Percentiles rank a stretch among this genome's conserved stretches.
Conservation (phyloP, 2,113 vertebrate species). For the Phainopepla nitens region DNA sequence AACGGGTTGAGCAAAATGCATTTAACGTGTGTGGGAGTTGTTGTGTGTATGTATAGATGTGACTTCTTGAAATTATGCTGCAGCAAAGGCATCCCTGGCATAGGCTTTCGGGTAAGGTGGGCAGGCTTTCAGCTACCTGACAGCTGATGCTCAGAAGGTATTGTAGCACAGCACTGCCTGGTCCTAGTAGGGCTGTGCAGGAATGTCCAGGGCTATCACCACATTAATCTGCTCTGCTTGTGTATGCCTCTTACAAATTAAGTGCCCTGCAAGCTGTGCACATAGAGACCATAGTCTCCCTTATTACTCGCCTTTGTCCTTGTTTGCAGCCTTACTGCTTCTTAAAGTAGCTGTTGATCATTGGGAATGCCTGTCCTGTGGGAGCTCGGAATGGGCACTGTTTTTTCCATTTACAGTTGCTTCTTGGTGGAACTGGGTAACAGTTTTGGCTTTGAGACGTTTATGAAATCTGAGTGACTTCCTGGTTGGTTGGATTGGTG, state of each 20-base stretch:
- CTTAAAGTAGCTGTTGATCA: not conserved
- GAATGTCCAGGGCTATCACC: not conserved
- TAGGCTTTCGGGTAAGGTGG: not conserved
- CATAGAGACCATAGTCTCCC: not conserved
- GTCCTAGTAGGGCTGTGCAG: not conserved
- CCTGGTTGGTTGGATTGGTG: not conserved
- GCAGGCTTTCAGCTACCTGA: not conserved
- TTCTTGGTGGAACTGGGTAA: not conserved
- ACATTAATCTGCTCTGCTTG: not conserved
- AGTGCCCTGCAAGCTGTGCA: not conserved
- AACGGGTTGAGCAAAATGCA: not conserved
- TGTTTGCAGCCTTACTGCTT: not conserved
- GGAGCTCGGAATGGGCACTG: not conserved
- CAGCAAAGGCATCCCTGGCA: not conserved
- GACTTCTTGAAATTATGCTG: not conserved
- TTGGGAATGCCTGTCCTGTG: accelerated
- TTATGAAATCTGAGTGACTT: not conserved
- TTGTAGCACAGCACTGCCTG: not conserved
- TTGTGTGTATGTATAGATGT: accelerated
- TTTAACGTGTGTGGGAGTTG: not conserved
- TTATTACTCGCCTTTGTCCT: not conserved
- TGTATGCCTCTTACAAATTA: not conserved
- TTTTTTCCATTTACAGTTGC: not conserved
- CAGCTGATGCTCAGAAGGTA: not conserved
- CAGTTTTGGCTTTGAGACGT: not conserved